These are phyloP conservation scores for Spisula solida DNA, from an alignment of 2,888 invertebrate genomes.

Conservation along the genomic window DNA sequence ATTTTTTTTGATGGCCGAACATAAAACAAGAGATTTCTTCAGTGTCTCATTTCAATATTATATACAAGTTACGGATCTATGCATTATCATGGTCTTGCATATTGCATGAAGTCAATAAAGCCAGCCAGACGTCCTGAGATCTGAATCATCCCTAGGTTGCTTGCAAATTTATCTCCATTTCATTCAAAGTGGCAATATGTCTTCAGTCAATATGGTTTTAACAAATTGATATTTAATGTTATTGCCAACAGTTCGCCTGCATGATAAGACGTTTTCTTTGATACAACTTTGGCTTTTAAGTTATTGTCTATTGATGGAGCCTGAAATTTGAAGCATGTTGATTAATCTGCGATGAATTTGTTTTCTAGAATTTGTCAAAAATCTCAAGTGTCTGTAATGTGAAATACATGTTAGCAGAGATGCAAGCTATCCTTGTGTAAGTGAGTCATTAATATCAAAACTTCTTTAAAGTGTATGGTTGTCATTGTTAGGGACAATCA, in stretches of 20 bases:
- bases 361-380: not conserved
- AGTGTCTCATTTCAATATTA: not conserved
- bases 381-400: slow-evolving; percentile 8
- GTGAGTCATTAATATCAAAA: not conserved
- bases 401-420: slow-evolving; percentile 5
- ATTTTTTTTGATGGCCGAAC: no score
- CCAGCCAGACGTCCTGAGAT: not conserved
- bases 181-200: slow-evolving; percentile 23
- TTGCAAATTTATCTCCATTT: slow-evolving; percentile 13
- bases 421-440: not conserved
- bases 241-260: not conserved
- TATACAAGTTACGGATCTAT: no score
- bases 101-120: not conserved
- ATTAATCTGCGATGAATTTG: slow-evolving; percentile 11
- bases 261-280: slow-evolving; percentile 6
- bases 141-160: not conserved
- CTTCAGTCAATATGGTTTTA: slow-evolving; percentile 7
- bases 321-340: not conserved
- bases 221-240: slow-evolving; percentile 31
- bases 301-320: slow-evolving; percentile 22
- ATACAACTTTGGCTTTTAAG: slow-evolving; percentile 14
- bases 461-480: not conserved
- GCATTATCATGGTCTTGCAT: not conserved
- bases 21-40: not conserved
- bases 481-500: no score